These are phyloP conservation scores for Ferdinandea cuprea DNA, from an alignment of 2,888 invertebrate genomes.

Conservation along the genomic window DNA sequence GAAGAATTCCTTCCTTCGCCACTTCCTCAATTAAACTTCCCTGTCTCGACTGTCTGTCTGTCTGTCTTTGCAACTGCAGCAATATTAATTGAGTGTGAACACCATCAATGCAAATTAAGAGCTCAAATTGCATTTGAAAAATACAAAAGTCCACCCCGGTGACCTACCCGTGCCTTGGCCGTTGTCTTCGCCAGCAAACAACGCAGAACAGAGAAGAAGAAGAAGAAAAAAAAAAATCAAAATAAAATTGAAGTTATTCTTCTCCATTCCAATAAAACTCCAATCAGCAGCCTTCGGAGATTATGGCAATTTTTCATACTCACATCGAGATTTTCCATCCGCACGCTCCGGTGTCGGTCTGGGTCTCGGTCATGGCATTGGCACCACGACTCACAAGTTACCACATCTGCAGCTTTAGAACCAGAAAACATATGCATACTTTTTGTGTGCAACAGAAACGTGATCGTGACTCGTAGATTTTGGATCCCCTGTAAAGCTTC, in stretches of 20 bases:
- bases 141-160: slow-evolving; percentile 33
- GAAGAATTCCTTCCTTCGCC: slow-evolving; percentile 13
- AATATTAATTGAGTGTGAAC: slow-evolving; percentile 73
- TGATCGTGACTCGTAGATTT: slow-evolving; percentile 67
- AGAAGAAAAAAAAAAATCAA: slow-evolving; percentile 29
- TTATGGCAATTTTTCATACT: slow-evolving; percentile 70
- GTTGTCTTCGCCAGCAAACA: background rate
- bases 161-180: slow-evolving; percentile 34
- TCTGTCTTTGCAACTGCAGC: slow-evolving; percentile 37
- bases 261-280: slow-evolving; percentile 70
- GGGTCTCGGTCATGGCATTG: slow-evolving; percentile 57
- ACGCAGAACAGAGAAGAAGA: background rate
- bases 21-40: slow-evolving; percentile 69
- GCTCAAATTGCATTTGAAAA: slow-evolving; percentile 54
- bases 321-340: slow-evolving; percentile 47
- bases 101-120: slow-evolving; percentile 73
- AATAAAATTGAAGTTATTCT: too few relatives aligned
- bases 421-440: background rate
- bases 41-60: slow-evolving; percentile 42
- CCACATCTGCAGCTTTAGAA: slow-evolving; percentile 26
- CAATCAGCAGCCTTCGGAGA: slow-evolving; percentile 68
- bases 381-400: slow-evolving; percentile 24
- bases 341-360: slow-evolving; percentile 10
- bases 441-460: slow-evolving; percentile 30
- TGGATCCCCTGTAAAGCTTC: slow-evolving; percentile 10